These are phyloP conservation scores for Lerema accius DNA, from an alignment of 1,140 invertebrate species.

Conservation along the genomic window DNA sequence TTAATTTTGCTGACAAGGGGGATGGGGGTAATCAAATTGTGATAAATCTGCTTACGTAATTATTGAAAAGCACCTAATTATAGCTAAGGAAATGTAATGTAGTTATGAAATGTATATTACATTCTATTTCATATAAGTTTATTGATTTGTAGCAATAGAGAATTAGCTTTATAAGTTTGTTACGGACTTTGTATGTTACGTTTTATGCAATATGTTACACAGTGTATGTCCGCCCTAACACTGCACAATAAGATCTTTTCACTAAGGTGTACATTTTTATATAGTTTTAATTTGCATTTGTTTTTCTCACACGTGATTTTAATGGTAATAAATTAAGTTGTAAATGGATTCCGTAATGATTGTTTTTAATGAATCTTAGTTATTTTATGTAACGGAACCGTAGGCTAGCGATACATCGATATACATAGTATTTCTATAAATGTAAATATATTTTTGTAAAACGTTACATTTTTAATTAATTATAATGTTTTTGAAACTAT, in stretches of 20 bases:
- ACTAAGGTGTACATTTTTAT: slow-evolving; percentile 34
- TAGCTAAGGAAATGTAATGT: no score
- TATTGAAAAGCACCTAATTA: no score
- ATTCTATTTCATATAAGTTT: no score
- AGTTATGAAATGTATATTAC: no score
- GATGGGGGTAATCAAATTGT: no score
- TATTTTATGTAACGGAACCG: slow-evolving; percentile 36
- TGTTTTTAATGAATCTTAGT: slow-evolving; percentile 34
- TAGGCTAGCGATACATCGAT: slow-evolving; percentile 27
- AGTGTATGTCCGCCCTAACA: neutral
- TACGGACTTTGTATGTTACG: neutral
- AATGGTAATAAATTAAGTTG: slow-evolving; percentile 23
- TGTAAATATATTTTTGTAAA: slow-evolving; percentile 81
- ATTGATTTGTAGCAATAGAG: neutral
- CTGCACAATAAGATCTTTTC: slow-evolving; percentile 23
- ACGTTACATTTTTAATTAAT: slow-evolving; percentile 76
- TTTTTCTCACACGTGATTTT: slow-evolving; percentile 43
- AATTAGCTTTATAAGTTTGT: neutral
- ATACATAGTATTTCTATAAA: slow-evolving; percentile 54
- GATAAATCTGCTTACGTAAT: no score
- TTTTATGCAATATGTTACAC: neutral
- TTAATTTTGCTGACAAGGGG: no score
- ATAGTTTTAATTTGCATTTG: slow-evolving; percentile 45
- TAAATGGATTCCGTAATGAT: slow-evolving; percentile 38
- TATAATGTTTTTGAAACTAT: slow-evolving; percentile 69